A percentile compares a stretch with the other conserved stretches of the same genome.
phyloP scores from a whole-genome alignment of 2,797 vertebrate genomes.

The Epinephelus coioides region DNA sequence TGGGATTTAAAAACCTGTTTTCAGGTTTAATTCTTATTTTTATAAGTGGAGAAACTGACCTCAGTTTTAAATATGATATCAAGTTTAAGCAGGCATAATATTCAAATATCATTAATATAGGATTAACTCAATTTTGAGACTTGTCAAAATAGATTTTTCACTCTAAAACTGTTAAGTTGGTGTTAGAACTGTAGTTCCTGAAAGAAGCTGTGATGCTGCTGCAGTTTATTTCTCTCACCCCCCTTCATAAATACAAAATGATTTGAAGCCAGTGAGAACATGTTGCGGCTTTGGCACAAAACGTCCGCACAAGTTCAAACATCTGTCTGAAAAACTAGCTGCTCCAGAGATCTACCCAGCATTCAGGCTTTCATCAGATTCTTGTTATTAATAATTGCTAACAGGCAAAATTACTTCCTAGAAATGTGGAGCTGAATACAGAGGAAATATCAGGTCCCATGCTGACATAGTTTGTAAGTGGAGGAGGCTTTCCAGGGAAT shows the following conservation, averaged over 20 bases:
- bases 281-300: constrained; percentile 42
- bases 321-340: constrained; percentile 54
- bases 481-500: constrained; percentile 49
- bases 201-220: neutral
- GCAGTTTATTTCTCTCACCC: constrained; percentile 15
- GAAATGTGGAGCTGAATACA: constrained; percentile 35
- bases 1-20: constrained; percentile 11
- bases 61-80: neutral
- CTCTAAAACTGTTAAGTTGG: neutral
- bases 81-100: neutral
- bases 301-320: constrained; percentile 55
- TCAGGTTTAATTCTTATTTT: neutral
- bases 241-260: constrained; percentile 33
- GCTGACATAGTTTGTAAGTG: constrained; percentile 46
- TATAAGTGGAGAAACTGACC: neutral
- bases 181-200: neutral
- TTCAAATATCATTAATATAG: constrained; percentile 4
- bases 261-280: constrained; percentile 32
- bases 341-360: constrained; percentile 27
- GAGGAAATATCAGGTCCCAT: constrained; percentile 42
- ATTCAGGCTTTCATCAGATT: constrained; percentile 51
- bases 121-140: neutral
- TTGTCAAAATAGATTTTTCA: neutral
- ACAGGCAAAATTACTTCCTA: constrained; percentile 52
- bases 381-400: constrained; percentile 61